Evolutionary conservation across 2,113 vertebrate species (phyloP).

Genomic region (Elephas maximus): DNA sequence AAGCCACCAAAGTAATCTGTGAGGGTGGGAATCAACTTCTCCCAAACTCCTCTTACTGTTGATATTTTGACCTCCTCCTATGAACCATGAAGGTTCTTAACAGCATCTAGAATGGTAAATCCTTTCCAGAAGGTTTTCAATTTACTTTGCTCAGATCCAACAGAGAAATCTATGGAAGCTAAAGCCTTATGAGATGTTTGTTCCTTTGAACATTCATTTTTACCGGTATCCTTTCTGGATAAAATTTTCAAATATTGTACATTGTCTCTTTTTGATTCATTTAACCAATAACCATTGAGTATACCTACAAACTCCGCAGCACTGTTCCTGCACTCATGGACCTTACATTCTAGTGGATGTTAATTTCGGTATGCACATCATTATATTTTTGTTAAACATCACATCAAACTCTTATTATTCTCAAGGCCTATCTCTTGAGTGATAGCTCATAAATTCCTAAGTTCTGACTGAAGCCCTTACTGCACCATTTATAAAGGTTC

Average conservation of each 20-base stretch:
- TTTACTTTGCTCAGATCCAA: too few species aligned
- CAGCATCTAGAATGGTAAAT: too few species aligned
- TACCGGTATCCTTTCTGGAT: not conserved
- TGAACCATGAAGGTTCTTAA: too few species aligned
- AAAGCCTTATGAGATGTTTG: too few species aligned
- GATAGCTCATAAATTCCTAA: too few species aligned
- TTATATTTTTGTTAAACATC: not conserved
- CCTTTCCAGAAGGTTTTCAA: too few species aligned
- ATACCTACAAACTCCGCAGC: not conserved
- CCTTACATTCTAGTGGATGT: not conserved
- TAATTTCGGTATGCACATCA: not conserved
- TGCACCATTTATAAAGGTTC: not conserved
- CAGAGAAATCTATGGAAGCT: too few species aligned
- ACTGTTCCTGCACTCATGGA: not conserved
- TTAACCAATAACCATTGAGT: not conserved
- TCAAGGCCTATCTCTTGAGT: not conserved
- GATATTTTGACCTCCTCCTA: too few species aligned
- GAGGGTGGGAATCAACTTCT: too few species aligned
- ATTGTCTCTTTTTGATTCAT: not conserved
- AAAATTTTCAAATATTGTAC: not conserved
- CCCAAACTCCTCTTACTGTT: too few species aligned
- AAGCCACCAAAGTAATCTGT: too few species aligned
- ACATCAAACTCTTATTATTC: not conserved
- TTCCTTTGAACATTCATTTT: slow-evolving; percentile 7
- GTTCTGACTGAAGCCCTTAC: not conserved